phyloP scores from a whole-genome alignment of 2,113 vertebrate genomes.

The Leucopternis melanops region DNA sequence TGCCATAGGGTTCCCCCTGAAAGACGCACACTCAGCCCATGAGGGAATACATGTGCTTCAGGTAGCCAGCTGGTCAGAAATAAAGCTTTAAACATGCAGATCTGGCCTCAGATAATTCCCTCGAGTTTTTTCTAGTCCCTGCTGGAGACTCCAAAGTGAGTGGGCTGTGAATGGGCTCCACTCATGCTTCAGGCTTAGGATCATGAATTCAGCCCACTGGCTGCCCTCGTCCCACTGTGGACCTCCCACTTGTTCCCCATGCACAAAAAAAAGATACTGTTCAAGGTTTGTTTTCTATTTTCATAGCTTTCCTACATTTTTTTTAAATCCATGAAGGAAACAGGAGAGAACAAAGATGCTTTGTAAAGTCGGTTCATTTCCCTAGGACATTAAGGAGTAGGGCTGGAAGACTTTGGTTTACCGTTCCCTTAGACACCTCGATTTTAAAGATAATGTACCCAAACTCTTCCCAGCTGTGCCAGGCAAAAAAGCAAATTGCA shows the following conservation, averaged over 20 bases:
- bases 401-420: neutral
- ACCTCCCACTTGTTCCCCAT: neutral
- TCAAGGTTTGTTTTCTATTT: neutral
- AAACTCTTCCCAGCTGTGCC: neutral
- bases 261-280: neutral
- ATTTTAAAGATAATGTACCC: neutral
- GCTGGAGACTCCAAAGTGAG: neutral
- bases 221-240: neutral
- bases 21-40: fast-evolving
- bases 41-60: neutral
- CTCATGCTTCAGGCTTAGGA: neutral
- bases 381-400: neutral
- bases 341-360: neutral
- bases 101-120: neutral
- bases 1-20: neutral
- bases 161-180: no score
- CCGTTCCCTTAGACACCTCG: neutral
- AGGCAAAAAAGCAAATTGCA: neutral
- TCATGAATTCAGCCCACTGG: neutral
- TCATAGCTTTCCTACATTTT: neutral
- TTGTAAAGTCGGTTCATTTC: neutral
- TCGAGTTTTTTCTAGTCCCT: neutral
- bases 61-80: neutral
- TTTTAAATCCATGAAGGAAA: neutral
- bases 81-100: neutral